Base-by-base conservation (phyloP, 2,113 vertebrate genomes). In the Polypterus bichir region DNA sequence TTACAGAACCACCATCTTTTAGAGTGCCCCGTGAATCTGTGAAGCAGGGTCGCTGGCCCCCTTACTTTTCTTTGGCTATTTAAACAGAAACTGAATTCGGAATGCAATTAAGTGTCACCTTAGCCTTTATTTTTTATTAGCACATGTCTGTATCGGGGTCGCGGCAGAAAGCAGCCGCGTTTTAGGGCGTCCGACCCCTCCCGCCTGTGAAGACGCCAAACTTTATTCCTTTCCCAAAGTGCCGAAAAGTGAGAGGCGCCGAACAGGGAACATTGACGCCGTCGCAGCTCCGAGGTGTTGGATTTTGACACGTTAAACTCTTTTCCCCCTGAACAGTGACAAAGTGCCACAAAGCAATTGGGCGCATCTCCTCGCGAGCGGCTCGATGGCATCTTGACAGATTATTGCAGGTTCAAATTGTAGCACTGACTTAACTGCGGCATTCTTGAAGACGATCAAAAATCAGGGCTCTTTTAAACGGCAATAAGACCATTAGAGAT, bases 401-500 rank as follows among this genome's bases (percentile, higher is more conserved):
- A 80, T 87, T 80, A 79, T 83, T 85, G 83, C 79, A 77, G 81
- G 81, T 81, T 85, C 86, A 63, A 87, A 87, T 86, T 82, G 86
- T 84, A 78, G 81, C 69, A 71, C 81, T 87, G 81, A 83, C 81
- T 86, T 87, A 76, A 83, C 83, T 83, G 83, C 82, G 86, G 82
- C 82, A 83, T 80, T 82, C 82, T 85, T 86, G 79, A 83, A 83
- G 79, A 72, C 74, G 85, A 81, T 80, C 76, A 85, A 81, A 88
- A 88, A 88, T 86, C 85, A 86, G 84, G 77, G 83, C 87, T 88
- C 88, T 84, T 86, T 79, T 80, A 83, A 84, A 86, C 88, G 84
- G 83, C 86, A 87, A 88, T 88, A 87, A 86, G 86, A 83, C 83
- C 84, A 88, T 89, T 88, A 88, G 87, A 87, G 85, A 88, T 89